Percentiles rank a stretch among this genome's conserved stretches.
phyloP scores from a whole-genome alignment of 2,888 invertebrate genomes.

The Cheilosia impressa region DNA sequence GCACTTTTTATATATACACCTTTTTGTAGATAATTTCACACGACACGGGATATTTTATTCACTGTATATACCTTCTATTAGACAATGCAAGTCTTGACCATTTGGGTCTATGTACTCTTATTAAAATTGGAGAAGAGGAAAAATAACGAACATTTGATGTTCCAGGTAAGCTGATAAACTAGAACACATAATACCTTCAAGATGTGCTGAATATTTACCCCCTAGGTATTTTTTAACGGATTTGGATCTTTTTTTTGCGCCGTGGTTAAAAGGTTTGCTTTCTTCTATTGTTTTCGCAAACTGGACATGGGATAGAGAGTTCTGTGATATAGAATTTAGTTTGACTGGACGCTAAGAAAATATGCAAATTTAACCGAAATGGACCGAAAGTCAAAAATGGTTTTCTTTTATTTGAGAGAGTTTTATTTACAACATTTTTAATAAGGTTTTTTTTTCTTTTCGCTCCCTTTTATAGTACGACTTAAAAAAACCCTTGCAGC shows the following conservation, averaged over 20 bases:
- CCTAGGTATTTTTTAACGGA: constrained; percentile 39
- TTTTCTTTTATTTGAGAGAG: too few relatives aligned
- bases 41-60: constrained; percentile 2
- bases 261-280: background rate
- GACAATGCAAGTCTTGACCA: constrained; percentile 66
- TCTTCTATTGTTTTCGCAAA: constrained; percentile 1
- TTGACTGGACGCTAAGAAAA: background rate
- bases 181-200: constrained; percentile 10
- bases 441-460: too few relatives aligned
- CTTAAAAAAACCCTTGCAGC: too few relatives aligned
- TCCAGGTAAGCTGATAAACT: constrained; percentile 41
- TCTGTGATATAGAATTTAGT: background rate
- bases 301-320: constrained; percentile 3
- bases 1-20: constrained; percentile 46
- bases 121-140: constrained; percentile 45
- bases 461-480: too few relatives aligned
- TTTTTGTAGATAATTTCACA: constrained; percentile 55
- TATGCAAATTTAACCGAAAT: too few relatives aligned
- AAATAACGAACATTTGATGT: constrained; percentile 6
- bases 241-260: constrained; percentile 7
- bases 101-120: constrained; percentile 27
- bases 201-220: background rate
- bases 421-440: too few relatives aligned
- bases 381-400: too few relatives aligned
- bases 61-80: constrained; percentile 1